A percentile compares a stretch with the other conserved stretches of the same genome.
Evolutionary conservation across 2,113 vertebrate genomes (phyloP).

Genomic region (Tetrax tetrax): DNA sequence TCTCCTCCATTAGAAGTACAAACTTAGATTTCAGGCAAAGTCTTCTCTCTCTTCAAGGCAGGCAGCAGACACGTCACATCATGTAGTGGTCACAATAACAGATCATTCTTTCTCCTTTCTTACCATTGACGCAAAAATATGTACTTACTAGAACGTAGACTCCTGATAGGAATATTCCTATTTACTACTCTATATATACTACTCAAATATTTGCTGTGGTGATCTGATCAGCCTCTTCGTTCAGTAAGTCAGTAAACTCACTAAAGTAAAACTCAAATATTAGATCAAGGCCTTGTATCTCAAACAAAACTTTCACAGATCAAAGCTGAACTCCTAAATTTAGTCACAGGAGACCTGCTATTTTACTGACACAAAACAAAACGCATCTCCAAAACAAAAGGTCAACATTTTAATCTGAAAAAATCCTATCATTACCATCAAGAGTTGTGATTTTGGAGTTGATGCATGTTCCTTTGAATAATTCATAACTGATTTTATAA

Average conservation of each 20-base stretch:
- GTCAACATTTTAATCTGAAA: not conserved
- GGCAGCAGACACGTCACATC: not conserved
- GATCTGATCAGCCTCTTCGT: not conserved
- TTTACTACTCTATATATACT: not conserved
- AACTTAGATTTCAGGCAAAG: not conserved
- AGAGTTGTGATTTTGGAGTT: not conserved
- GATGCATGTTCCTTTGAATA: not conserved
- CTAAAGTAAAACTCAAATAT: slow-evolving; percentile 1
- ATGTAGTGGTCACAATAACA: not conserved
- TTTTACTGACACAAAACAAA: not conserved
- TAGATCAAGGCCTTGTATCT: not conserved
- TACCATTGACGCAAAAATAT: not conserved
- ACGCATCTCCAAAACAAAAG: not conserved
- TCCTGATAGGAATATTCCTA: not conserved
- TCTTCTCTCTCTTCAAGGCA: not conserved
- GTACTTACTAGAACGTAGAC: not conserved
- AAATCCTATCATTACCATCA: not conserved
- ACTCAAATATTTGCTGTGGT: not conserved
- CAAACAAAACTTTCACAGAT: not conserved
- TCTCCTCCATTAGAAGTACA: not conserved
- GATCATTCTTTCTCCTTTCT: not conserved
- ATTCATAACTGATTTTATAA: not conserved
- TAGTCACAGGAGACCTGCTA: not conserved
- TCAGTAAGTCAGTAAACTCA: not conserved
- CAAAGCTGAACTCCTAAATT: not conserved